A percentile compares a stretch with the other conserved stretches of the same genome.
Evolutionary conservation across 2,888 invertebrate species (phyloP).

Genomic region (Gymnoscelis rufifasciata): DNA sequence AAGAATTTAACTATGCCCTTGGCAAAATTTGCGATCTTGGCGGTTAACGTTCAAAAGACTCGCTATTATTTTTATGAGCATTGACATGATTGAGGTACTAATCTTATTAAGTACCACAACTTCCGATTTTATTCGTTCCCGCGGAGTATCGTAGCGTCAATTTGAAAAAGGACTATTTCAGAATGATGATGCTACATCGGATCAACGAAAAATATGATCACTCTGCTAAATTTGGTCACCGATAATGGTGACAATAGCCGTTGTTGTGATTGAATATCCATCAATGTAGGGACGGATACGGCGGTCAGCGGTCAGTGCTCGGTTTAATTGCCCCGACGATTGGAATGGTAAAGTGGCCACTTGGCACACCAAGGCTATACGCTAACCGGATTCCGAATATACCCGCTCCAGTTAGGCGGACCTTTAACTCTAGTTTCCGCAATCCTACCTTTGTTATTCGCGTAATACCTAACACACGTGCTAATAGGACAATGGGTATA

Average conservation of each 20-base stretch:
- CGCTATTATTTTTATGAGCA: constrained; percentile 3
- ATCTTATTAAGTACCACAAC: constrained; percentile 2
- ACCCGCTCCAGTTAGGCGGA: constrained; percentile 72
- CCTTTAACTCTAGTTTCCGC: constrained; percentile 71
- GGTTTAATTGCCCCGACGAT: constrained; percentile 67
- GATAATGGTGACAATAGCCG: too few relatives aligned
- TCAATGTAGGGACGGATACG: constrained; percentile 32
- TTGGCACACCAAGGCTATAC: constrained; percentile 68
- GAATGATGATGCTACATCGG: too few relatives aligned
- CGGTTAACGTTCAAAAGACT: constrained; percentile 37
- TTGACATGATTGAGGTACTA: constrained; percentile 6
- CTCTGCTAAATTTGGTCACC: too few relatives aligned
- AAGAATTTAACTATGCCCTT: constrained; percentile 51
- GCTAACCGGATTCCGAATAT: constrained; percentile 72
- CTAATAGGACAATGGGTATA: constrained; percentile 1
- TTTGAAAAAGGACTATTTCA: background rate
- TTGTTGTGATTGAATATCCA: too few relatives aligned
- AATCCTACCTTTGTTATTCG: constrained; percentile 39
- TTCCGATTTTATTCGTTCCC: constrained; percentile 9
- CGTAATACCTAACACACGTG: constrained; percentile 15
- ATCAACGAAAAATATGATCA: too few relatives aligned
- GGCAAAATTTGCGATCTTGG: constrained; percentile 54
- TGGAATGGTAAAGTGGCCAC: constrained; percentile 75
- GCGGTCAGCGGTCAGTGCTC: constrained; percentile 51
- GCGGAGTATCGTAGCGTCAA: background rate